Conservation (phyloP, 1,140 invertebrate species). For the Ridgeia piscesae region DNA sequence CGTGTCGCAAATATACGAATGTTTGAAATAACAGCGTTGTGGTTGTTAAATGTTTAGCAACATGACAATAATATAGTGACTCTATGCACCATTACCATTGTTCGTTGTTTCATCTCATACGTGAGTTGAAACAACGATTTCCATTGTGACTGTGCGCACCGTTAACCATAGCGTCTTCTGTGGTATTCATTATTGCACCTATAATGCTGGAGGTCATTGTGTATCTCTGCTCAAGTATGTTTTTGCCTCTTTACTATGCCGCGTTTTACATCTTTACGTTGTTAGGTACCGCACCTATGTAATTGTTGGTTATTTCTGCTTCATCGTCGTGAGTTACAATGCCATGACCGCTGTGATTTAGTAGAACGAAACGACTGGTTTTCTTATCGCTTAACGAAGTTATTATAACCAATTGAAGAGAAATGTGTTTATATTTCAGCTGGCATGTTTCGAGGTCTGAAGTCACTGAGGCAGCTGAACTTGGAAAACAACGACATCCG, state of each 20-base stretch:
- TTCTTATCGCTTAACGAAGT: too few species aligned
- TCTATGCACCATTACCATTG: background rate
- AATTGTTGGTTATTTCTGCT: background rate
- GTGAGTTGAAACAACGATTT: too few species aligned
- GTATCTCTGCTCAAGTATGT: background rate
- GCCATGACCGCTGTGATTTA: background rate
- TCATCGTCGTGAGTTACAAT: background rate
- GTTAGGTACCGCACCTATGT: background rate
- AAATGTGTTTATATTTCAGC: background rate
- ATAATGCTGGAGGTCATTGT: background rate
- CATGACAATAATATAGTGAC: background rate
- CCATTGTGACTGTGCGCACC: background rate
- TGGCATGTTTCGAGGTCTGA: slow-evolving; percentile 25
- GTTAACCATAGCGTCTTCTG: too few species aligned
- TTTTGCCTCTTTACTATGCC: background rate
- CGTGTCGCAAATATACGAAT: background rate
- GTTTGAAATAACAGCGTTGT: background rate
- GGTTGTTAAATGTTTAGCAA: background rate
- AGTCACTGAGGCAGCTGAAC: slow-evolving; percentile 16
- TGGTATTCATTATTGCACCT: background rate
- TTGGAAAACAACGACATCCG: slow-evolving; percentile 23
- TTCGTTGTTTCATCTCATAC: background rate
- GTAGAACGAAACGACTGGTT: background rate
- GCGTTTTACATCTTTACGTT: background rate
- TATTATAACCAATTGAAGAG: background rate